A percentile compares a stretch with the other conserved stretches of the same genome.
phyloP scores from a whole-genome alignment of 2,113 vertebrate genomes.

The Passer domesticus region DNA sequence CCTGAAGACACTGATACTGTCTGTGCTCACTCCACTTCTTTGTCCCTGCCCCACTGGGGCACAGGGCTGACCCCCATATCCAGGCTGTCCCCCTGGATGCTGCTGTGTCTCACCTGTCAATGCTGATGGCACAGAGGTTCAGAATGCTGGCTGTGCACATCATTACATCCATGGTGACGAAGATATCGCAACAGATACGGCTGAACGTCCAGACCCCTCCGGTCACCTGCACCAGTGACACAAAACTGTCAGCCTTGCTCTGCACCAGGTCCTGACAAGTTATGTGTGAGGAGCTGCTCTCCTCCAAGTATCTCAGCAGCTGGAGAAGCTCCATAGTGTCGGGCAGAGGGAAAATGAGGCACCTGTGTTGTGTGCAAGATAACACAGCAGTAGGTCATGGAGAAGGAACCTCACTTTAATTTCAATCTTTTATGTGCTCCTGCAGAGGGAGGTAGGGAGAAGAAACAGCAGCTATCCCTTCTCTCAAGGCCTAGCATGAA shows the following conservation, averaged over 20 bases:
- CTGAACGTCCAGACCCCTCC: slow-evolving; percentile 92
- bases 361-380: background rate
- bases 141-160: slow-evolving; percentile 98
- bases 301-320: background rate
- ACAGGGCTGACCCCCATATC: background rate
- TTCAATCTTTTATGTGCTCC: background rate
- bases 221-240: slow-evolving; percentile 70
- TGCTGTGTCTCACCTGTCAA: slow-evolving; percentile 86
- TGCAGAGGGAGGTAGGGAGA: background rate
- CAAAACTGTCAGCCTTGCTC: slow-evolving; percentile 25
- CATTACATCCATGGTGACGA: slow-evolving; percentile 96
- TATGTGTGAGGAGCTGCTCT: background rate
- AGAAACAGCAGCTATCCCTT: background rate
- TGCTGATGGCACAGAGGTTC: slow-evolving; percentile 96
- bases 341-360: background rate
- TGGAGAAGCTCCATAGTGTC: background rate
- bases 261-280: background rate
- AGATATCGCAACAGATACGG: slow-evolving; percentile 88
- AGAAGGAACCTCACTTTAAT: background rate
- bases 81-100: background rate
- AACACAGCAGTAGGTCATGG: background rate
- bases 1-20: background rate
- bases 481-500: background rate
- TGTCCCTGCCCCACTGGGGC: background rate
- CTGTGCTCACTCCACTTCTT: background rate